Evolutionary conservation across 2,113 vertebrate genomes (phyloP), one percentile per base, ranked within the genome.

Genomic region (Condylura cristata): DNA sequence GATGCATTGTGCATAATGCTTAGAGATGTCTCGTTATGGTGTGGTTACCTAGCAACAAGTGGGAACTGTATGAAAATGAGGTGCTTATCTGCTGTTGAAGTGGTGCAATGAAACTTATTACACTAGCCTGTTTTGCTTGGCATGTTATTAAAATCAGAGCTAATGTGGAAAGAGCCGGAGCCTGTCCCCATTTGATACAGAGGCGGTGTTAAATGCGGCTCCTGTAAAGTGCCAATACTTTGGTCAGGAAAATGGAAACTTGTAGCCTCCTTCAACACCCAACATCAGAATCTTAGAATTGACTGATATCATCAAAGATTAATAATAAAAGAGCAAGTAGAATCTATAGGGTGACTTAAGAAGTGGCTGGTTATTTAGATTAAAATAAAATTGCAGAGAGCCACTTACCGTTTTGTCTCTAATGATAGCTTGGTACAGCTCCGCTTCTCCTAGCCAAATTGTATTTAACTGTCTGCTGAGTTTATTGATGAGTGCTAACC

Each of bases 31-130:
- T 95, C 61, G 9, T 61, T 37, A 68, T 71, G 93, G 89, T 26
- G 93, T 91, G 76, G 95, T 97, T 97, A 95, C 96, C 95, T 96
- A 97, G 97, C 97, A 68, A 97, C 76, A 96, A 96, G 96, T 98
- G 89, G 96, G 95, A 98, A 97, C 61, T n/a, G 37, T 92, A 96
- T 81, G 97, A 97, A 95, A 96, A 94, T 75, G 78, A 91, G 94
- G 93, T 93, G 96, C 97, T 97, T 88, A 80, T 89, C 94, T 95
- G 97, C 97, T 90, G 91, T 94, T 96, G 97, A 86, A 82, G 94
- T 94, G 96, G 89, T 92, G 94, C 94, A 51, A 71, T 96, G 95
- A 97, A 97, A 97, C 95, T 95, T 96, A 86, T 88, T 93, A 96
- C 56, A 4, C 83, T 61, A 65, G 86, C 93, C 89, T 96, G 91